Evolutionary conservation across 2,888 invertebrate species (phyloP), one percentile per base, ranked within the genome.

Genomic region (Eugnorisma glareosa): DNA sequence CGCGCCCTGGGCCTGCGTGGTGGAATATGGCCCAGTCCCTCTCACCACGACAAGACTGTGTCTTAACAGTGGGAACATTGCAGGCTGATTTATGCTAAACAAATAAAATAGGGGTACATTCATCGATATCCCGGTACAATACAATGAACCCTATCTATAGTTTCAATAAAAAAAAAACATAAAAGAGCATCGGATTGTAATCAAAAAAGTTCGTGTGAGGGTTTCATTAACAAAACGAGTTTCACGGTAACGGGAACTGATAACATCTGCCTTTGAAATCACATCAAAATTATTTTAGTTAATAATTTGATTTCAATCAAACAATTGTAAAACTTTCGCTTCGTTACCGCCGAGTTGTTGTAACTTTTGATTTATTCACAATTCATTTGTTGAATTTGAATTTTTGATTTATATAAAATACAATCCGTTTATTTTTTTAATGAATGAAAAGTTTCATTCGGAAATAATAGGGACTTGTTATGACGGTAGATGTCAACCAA

Each of bases 361-460:
- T 89, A 91, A 91, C 90, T 90, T 91, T 87, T 88, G 90, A 91
- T 89, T 91, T 88, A 89, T 91, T 90, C 90, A 77, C 89, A 87
- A 90, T 91, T 90, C 88, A 90, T 89, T 88, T 88, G 87, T 85
- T 88, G 83, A 82, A 90, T 91, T 90, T 91, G 84, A 91, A 91
- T 91, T 90, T 91, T 90, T 90, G 89, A 91, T 91, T 91, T 85
- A 86, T 79, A 83, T 82, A 85, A 88, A 88, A 88, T 81, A 82
- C 85, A 88, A 88, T 79, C 66, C 77, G 80, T 85, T 88, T 86
- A 83, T 81, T 81, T 83, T 73, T 86, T 86, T 87, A 83, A 85
- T 87, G 75, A 86, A 85, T 4, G 21, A 37, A 79, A 88, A 83
- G 45, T 82, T 61, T 88, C 73, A 40, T 75, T 75, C 21, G 1